Percentiles rank a stretch among this genome's conserved stretches.
phyloP scores from a whole-genome alignment of 2,113 vertebrate species.

The Verasper variegatus region DNA sequence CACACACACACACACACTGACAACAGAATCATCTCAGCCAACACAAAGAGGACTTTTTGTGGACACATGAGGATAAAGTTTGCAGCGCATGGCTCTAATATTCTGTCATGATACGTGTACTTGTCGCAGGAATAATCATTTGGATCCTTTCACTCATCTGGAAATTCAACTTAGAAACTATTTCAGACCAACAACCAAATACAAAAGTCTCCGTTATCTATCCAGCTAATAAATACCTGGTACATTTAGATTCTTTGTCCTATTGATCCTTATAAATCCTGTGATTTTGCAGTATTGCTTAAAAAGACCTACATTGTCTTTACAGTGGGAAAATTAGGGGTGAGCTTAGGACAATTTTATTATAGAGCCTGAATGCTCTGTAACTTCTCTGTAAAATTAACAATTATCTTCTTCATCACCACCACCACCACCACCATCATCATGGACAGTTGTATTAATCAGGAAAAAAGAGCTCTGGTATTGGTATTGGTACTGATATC shows the following conservation, averaged over 20 bases:
- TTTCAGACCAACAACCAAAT: too few species aligned
- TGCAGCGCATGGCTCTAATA: background rate
- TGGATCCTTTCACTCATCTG: background rate
- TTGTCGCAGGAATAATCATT: background rate
- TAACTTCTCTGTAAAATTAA: too few species aligned
- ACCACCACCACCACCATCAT: background rate
- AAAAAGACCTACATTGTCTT: too few species aligned
- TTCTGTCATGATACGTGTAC: background rate
- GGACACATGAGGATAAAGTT: constrained; percentile 18
- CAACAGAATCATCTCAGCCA: constrained; percentile 52
- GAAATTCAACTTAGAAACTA: too few species aligned
- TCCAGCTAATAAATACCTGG: too few species aligned
- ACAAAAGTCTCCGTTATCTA: too few species aligned
- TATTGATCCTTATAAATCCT: too few species aligned
- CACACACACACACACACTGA: constrained; percentile 29
- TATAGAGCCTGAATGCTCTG: too few species aligned
- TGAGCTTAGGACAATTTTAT: too few species aligned
- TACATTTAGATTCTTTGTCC: too few species aligned
- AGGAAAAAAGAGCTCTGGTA: background rate
- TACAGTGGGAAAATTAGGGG: too few species aligned
- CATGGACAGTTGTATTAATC: background rate
- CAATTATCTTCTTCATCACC: too few species aligned
- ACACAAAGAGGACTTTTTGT: constrained; percentile 53
- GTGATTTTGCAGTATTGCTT: background rate
- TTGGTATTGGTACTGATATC: background rate